Conservation (phyloP, 1,140 invertebrate species). For the Drosophila nasuta region DNA sequence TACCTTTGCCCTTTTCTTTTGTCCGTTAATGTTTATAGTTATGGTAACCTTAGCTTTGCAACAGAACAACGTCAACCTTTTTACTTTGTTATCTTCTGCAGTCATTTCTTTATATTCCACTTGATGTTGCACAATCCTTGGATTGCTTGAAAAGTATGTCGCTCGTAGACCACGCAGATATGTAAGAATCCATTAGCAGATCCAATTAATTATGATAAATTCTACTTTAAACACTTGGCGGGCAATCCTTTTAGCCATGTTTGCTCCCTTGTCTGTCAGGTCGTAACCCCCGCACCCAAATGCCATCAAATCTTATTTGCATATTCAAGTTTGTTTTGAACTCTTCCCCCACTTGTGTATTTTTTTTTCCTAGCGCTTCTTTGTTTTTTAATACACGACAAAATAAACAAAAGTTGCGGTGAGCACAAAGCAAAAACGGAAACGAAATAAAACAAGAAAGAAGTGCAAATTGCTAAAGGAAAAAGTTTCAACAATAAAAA, state of each 20-base stretch:
- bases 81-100: background rate
- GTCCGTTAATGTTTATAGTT: constrained; percentile 21
- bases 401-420: constrained; percentile 29
- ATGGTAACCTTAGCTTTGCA: background rate
- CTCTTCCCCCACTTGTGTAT: background rate
- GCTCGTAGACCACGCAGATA: background rate
- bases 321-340: constrained; percentile 45
- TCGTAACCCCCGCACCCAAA: background rate
- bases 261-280: constrained; percentile 7
- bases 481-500: constrained; percentile 24
- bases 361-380: background rate
- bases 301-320: constrained; percentile 37
- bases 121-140: constrained; percentile 2
- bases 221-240: constrained; percentile 33
- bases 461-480: constrained; percentile 23
- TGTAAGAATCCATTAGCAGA: constrained; percentile 3
- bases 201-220: constrained; percentile 40
- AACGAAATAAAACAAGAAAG: constrained; percentile 11
- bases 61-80: background rate
- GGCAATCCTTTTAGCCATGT: constrained; percentile 45
- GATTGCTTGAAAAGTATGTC: background rate
- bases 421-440: constrained; percentile 21
- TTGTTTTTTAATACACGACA: constrained; percentile 10
- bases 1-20: constrained; percentile 20
- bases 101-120: background rate